A percentile compares a stretch with the other conserved stretches of the same genome.
phyloP scores from a whole-genome alignment of 2,888 invertebrate genomes.

The Brachyopa scutellaris region DNA sequence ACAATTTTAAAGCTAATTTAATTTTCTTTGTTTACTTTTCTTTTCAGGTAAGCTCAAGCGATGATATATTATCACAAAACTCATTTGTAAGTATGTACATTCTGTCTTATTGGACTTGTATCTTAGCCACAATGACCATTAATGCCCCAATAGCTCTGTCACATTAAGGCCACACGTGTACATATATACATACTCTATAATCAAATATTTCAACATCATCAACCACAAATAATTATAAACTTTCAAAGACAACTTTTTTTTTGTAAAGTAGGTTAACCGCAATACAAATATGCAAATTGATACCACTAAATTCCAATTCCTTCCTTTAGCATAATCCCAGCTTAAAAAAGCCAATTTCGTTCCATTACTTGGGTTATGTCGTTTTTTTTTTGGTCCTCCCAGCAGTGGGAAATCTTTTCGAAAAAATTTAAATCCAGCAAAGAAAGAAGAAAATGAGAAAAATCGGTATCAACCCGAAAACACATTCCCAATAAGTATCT shows the following conservation, averaged over 20 bases:
- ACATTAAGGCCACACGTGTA: no score
- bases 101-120: no score
- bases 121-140: no score
- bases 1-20: neutral
- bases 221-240: slow-evolving; percentile 62
- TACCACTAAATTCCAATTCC: slow-evolving; percentile 56
- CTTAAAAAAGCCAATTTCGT: slow-evolving; percentile 71
- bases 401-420: slow-evolving; percentile 25
- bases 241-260: slow-evolving; percentile 50
- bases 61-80: no score
- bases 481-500: slow-evolving; percentile 58
- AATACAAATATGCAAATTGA: slow-evolving; percentile 71
- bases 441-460: slow-evolving; percentile 16
- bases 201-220: neutral
- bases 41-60: slow-evolving; percentile 56
- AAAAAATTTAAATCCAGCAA: slow-evolving; percentile 51
- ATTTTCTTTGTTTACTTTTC: slow-evolving; percentile 5
- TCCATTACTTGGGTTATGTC: slow-evolving; percentile 25
- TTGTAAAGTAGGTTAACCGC: slow-evolving; percentile 61
- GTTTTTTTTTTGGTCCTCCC: neutral
- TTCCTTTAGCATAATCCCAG: slow-evolving; percentile 53
- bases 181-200: neutral
- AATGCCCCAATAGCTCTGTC: no score
- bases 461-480: slow-evolving; percentile 33
- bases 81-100: slow-evolving; percentile 41